phyloP scores from a whole-genome alignment of 2,888 invertebrate genomes.

The Carcina quercana region DNA sequence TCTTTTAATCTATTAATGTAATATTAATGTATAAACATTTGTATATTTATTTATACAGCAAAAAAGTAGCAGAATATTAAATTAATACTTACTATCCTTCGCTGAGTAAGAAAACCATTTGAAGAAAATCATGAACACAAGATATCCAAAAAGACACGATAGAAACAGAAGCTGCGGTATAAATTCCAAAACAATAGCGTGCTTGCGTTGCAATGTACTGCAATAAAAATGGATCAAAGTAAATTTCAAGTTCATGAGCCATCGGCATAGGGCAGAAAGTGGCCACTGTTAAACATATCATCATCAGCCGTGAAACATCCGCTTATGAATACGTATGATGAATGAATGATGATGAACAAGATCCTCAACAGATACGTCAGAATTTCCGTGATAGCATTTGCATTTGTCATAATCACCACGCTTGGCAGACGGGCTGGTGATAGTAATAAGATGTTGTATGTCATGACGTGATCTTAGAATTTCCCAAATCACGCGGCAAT shows the following conservation, averaged over 20 bases:
- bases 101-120: slow-evolving; percentile 85
- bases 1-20: too few species aligned
- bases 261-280: not conserved
- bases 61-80: slow-evolving; percentile 1
- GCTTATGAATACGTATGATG: too few species aligned
- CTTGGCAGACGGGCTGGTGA: too few species aligned
- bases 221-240: slow-evolving; percentile 20
- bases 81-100: slow-evolving; percentile 30
- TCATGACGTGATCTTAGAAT: too few species aligned
- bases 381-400: too few species aligned
- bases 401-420: too few species aligned
- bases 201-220: slow-evolving; percentile 76
- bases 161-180: slow-evolving; percentile 93
- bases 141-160: slow-evolving; percentile 88
- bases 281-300: not conserved
- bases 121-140: slow-evolving; percentile 88
- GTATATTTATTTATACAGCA: too few species aligned
- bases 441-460: too few species aligned
- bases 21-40: too few species aligned
- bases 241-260: not conserved
- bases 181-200: slow-evolving; percentile 84
- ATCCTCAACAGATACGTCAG: too few species aligned
- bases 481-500: too few species aligned
- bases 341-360: too few species aligned
- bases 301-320: not conserved